Conservation (phyloP, 2,888 invertebrate species). For the Agonopterix heracliana region DNA sequence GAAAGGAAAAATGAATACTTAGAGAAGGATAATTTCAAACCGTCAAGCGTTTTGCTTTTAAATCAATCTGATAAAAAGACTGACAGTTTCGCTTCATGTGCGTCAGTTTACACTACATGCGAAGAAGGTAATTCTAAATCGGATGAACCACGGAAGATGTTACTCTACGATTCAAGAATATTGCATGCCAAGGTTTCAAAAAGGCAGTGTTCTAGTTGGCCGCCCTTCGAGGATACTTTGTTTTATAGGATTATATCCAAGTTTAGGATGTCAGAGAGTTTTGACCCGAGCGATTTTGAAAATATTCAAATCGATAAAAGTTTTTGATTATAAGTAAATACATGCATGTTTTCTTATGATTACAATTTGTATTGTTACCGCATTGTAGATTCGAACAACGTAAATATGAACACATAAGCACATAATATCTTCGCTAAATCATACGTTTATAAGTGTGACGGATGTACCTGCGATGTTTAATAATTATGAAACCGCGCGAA, state of each 20-base stretch:
- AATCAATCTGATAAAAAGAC: constrained; percentile 14
- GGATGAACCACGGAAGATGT: constrained; percentile 19
- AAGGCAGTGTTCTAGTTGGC: constrained; percentile 54
- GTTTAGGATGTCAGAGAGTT: constrained; percentile 65
- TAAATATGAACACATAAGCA: too few species aligned
- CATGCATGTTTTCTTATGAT: too few species aligned
- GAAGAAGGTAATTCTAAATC: constrained; percentile 18
- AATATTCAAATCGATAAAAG: constrained; percentile 21
- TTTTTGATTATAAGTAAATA: constrained; percentile 2
- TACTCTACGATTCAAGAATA: constrained; percentile 36
- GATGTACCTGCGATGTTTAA: too few species aligned
- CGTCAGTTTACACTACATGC: constrained; percentile 29
- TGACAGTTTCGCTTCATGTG: constrained; percentile 23
- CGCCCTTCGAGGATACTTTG: constrained; percentile 56
- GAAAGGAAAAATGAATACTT: constrained; percentile 1
- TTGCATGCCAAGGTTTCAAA: constrained; percentile 18
- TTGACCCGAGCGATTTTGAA: constrained; percentile 55
- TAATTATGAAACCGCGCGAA: too few species aligned
- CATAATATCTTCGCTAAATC: too few species aligned
- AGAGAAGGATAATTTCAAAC: constrained; percentile 9
- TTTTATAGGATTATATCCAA: constrained; percentile 59
- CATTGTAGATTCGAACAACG: too few species aligned
- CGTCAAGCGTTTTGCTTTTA: constrained; percentile 14
- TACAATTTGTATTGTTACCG: too few species aligned
- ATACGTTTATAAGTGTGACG: too few species aligned